Conservation (phyloP, 2,888 invertebrate species). For the Drosophila stalkeri region DNA sequence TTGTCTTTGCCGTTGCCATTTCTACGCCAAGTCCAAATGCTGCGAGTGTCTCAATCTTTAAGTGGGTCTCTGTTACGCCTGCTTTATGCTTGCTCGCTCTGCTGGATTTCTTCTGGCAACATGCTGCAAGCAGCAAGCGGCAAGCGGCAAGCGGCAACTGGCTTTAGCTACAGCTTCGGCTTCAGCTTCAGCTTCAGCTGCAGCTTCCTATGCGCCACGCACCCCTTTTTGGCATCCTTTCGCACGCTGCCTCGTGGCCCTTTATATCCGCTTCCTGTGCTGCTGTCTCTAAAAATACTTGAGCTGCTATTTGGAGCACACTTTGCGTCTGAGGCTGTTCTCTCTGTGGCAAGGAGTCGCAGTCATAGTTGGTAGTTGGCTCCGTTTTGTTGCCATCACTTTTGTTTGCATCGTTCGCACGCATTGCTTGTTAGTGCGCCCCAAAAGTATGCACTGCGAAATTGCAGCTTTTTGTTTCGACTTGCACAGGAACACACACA, state of each 20-base stretch:
- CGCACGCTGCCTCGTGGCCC: slow-evolving; percentile 5
- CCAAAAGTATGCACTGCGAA: slow-evolving; percentile 59
- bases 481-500: slow-evolving; percentile 4
- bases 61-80: slow-evolving; percentile 49
- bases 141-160: slow-evolving; percentile 30
- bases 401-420: slow-evolving; percentile 61
- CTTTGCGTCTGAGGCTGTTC: slow-evolving; percentile 11
- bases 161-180: slow-evolving; percentile 22
- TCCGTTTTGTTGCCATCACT: slow-evolving; percentile 45
- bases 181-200: slow-evolving; percentile 11
- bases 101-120: slow-evolving; percentile 38
- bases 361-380: slow-evolving; percentile 24
- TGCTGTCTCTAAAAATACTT: slow-evolving; percentile 67
- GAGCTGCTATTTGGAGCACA: slow-evolving; percentile 67
- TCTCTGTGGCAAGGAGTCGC: slow-evolving; percentile 28
- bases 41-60: slow-evolving; percentile 53
- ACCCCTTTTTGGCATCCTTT: not conserved
- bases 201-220: slow-evolving; percentile 27
- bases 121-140: slow-evolving; percentile 34
- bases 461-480: slow-evolving; percentile 56
- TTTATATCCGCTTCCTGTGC: slow-evolving; percentile 57
- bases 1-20: not conserved
- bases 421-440: slow-evolving; percentile 70
- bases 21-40: slow-evolving; percentile 11
- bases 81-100: slow-evolving; percentile 31